Evolutionary conservation across 2,888 invertebrate species (phyloP).

Genomic region (Chirona hameri): DNA sequence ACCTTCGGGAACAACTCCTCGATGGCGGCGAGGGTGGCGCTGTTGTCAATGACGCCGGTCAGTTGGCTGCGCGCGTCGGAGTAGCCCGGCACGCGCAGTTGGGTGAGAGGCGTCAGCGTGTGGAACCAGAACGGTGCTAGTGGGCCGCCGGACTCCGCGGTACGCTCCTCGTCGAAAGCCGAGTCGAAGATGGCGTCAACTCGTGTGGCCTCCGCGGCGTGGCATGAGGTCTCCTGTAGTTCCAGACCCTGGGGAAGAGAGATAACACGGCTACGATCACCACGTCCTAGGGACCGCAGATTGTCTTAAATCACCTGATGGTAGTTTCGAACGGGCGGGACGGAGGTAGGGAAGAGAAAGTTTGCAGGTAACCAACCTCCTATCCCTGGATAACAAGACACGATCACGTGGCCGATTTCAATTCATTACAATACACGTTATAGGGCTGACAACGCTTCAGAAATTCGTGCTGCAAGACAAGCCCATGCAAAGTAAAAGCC

Average conservation of each 20-base stretch:
- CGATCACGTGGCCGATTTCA: no score
- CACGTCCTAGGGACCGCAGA: no score
- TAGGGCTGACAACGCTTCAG: no score
- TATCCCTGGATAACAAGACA: no score
- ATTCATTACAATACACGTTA: no score
- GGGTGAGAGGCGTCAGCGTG: conserved; percentile 45
- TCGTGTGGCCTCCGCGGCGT: conserved; percentile 50
- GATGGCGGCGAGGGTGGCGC: conserved; percentile 45
- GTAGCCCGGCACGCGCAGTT: conserved; percentile 43
- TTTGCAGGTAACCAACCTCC: no score
- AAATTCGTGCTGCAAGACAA: no score
- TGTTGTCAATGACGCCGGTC: conserved; percentile 49
- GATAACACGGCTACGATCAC: no score
- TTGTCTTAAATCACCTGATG: no score
- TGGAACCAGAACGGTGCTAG: conserved; percentile 39
- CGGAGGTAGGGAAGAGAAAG: no score
- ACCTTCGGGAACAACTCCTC: conserved; percentile 46
- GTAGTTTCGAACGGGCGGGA: no score
- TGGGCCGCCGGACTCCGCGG: conserved; percentile 37
- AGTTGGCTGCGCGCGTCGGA: conserved; percentile 50
- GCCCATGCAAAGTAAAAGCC: no score
- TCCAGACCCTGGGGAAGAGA: conserved; percentile 45
- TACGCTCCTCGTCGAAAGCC: conserved; percentile 46
- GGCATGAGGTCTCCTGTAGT: conserved; percentile 51
- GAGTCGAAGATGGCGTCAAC: conserved; percentile 50